Conservation (phyloP, 2,113 vertebrate genomes). For the Dinomys branickii region DNA sequence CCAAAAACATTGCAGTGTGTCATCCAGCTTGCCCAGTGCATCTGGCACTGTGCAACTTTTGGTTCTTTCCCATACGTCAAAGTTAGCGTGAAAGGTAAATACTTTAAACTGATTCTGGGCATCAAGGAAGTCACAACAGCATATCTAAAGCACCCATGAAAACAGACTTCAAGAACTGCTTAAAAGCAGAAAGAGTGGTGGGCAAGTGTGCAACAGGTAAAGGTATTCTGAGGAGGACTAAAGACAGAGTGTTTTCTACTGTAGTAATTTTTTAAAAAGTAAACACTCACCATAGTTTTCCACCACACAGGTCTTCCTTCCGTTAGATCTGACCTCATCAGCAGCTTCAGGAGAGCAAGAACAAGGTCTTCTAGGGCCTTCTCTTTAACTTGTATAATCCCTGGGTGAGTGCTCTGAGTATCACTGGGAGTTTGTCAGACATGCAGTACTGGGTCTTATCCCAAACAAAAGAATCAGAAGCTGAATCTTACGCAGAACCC, state of each 20-base stretch:
- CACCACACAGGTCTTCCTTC: background rate
- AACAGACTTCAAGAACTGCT: background rate
- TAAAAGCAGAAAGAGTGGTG: background rate
- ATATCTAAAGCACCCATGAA: background rate
- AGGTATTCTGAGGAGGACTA: background rate
- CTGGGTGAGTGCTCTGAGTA: fast-evolving
- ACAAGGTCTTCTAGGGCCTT: background rate
- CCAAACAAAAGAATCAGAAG: background rate
- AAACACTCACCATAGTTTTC: background rate
- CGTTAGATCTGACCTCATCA: background rate
- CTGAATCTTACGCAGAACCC: background rate
- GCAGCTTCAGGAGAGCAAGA: background rate
- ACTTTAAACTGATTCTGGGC: background rate
- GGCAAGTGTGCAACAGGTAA: no score
- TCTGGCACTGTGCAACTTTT: background rate
- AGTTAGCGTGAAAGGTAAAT: background rate
- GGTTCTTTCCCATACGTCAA: background rate
- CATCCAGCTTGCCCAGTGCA: background rate
- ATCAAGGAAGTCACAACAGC: background rate
- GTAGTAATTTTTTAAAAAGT: background rate
- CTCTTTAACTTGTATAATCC: background rate
- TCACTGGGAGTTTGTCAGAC: background rate
- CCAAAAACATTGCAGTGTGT: background rate
- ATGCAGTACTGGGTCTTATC: background rate
- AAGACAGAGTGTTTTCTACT: background rate